Percentiles rank a stretch among this genome's conserved stretches.
These are phyloP conservation scores for Hippolais icterina DNA, from an alignment of 2,113 vertebrate species.

Conservation along the genomic window DNA sequence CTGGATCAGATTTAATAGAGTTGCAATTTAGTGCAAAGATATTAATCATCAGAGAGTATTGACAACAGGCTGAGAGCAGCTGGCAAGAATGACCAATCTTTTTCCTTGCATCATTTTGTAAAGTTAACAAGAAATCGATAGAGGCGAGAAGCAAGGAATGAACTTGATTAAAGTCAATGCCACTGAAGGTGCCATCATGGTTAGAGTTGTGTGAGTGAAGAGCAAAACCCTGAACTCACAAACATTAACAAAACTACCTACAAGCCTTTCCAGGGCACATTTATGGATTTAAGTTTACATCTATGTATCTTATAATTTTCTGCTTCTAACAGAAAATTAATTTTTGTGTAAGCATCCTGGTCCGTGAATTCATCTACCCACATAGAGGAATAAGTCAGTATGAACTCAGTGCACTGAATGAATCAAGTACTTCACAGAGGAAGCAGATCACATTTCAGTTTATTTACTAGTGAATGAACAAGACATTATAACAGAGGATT, in stretches of 20 bases:
- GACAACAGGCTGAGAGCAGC: neutral
- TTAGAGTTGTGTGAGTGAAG: neutral
- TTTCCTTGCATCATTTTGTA: neutral
- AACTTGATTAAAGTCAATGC: neutral
- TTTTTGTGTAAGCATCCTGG: neutral
- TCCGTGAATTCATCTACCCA: neutral
- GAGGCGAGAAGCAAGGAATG: rapidly evolving
- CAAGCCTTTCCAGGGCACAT: neutral
- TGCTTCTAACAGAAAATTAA: neutral
- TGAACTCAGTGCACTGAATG: neutral
- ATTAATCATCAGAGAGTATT: neutral
- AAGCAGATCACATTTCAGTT: neutral
- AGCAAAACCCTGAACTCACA: neutral
- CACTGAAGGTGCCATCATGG: neutral
- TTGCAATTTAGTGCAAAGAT: neutral
- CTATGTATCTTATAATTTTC: neutral
- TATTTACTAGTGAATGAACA: neutral
- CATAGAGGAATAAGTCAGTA: neutral
- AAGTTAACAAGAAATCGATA: neutral
- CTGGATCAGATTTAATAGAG: neutral
- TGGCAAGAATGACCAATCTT: neutral
- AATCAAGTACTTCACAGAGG: neutral
- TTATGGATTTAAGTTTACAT: neutral
- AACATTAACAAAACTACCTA: neutral
- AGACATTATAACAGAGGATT: neutral